phyloP scores from a whole-genome alignment of 1,140 invertebrate species.

The Drosophila gunungcola region DNA sequence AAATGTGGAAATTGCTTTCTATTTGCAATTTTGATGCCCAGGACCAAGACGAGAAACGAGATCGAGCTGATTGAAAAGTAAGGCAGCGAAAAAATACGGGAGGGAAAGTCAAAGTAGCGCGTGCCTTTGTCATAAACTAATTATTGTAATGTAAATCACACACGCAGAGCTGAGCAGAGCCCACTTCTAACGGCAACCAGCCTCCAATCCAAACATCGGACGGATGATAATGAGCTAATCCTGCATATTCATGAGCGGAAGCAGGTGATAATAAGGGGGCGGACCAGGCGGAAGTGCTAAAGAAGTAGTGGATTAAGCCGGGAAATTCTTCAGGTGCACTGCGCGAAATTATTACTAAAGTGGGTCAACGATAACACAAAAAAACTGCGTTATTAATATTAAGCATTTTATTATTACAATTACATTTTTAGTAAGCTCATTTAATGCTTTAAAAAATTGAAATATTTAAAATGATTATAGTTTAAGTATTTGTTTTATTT shows the following conservation, averaged over 20 bases:
- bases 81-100: background rate
- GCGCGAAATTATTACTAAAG: background rate
- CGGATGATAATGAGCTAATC: slow-evolving; percentile 10
- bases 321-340: slow-evolving; percentile 3
- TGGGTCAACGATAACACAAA: background rate
- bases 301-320: background rate
- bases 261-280: slow-evolving; percentile 13
- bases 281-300: background rate
- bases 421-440: no score
- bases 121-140: slow-evolving; percentile 59
- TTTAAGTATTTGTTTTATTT: background rate
- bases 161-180: slow-evolving; percentile 26
- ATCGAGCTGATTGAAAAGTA: background rate
- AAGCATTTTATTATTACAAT: no score
- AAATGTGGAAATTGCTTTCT: slow-evolving; percentile 67
- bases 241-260: slow-evolving; percentile 18
- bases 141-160: slow-evolving; percentile 70
- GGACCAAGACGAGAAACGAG: slow-evolving; percentile 5
- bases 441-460: no score
- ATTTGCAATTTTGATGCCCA: slow-evolving; percentile 68
- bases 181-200: slow-evolving; percentile 9
- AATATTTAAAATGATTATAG: no score
- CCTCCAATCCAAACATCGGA: slow-evolving; percentile 3
- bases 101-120: slow-evolving; percentile 15
- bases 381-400: no score